Percentiles rank a stretch among this genome's conserved stretches.
Conservation (phyloP, 2,113 vertebrate species). For the Gallinago jamesoni region DNA sequence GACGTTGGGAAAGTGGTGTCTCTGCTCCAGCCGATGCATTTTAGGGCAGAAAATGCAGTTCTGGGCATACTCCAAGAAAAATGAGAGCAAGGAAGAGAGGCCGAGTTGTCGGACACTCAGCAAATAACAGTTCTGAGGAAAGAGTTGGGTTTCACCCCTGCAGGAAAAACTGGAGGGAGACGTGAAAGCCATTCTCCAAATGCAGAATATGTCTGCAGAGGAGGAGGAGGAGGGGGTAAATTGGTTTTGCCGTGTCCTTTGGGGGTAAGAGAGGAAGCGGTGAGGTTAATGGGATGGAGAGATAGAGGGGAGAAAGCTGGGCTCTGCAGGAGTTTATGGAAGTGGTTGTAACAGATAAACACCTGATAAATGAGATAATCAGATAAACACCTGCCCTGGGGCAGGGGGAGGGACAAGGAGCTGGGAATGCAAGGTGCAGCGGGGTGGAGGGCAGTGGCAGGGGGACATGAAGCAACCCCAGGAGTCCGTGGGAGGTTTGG, state of each 20-base stretch:
- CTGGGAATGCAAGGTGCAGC: background rate
- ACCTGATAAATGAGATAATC: background rate
- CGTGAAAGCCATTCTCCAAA: background rate
- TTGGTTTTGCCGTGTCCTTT: background rate
- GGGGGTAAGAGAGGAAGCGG: background rate
- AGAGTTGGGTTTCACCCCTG: background rate
- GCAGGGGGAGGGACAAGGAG: background rate
- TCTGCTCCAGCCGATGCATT: background rate
- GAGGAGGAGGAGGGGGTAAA: background rate
- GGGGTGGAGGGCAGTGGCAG: background rate
- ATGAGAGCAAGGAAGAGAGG: background rate
- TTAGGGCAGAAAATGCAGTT: background rate
- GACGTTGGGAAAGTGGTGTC: accelerated
- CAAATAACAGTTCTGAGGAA: background rate
- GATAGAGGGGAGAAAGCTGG: background rate
- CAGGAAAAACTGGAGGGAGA: background rate
- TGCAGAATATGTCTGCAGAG: background rate
- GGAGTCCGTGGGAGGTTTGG: background rate
- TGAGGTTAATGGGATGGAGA: conserved; percentile 1
- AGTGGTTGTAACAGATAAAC: background rate
- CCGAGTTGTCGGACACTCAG: background rate
- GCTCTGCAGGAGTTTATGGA: background rate
- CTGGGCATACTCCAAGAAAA: background rate
- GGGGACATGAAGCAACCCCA: accelerated
- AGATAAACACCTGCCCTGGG: background rate